Evolutionary conservation across 2,888 invertebrate genomes (phyloP).

Genomic region (Leptinotarsa juncta): DNA sequence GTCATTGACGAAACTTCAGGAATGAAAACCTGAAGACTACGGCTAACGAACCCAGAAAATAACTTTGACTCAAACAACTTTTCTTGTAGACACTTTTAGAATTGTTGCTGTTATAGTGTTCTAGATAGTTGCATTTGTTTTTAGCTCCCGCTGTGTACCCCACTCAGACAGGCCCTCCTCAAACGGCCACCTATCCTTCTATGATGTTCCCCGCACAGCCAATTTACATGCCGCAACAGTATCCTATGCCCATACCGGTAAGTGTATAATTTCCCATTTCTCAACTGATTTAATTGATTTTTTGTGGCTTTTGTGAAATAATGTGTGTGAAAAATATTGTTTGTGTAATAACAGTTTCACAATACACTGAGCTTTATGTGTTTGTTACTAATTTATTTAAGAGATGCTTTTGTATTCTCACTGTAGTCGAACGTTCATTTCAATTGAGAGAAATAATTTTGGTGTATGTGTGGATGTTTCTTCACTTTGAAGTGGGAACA

Average conservation of each 20-base stretch:
- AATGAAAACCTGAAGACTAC: too few species aligned
- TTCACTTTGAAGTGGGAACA: too few species aligned
- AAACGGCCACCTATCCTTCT: constrained; percentile 62
- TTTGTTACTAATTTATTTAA: constrained; percentile 6
- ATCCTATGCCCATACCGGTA: constrained; percentile 66
- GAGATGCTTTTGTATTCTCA: not conserved
- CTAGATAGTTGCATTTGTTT: constrained; percentile 30
- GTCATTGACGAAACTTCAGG: too few species aligned
- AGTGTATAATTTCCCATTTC: constrained; percentile 46
- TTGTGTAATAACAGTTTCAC: not conserved
- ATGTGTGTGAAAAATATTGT: constrained; percentile 9
- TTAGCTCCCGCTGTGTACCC: constrained; percentile 62
- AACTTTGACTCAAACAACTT: too few species aligned
- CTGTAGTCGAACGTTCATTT: not conserved
- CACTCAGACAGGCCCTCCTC: constrained; percentile 62
- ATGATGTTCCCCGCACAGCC: constrained; percentile 65
- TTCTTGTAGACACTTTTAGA: too few species aligned
- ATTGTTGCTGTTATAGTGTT: not conserved
- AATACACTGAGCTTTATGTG: constrained; percentile 6
- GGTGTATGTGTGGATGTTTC: not conserved
- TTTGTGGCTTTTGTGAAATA: constrained; percentile 9
- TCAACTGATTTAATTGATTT: not conserved
- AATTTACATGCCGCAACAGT: constrained; percentile 66
- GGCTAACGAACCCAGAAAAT: too few species aligned
- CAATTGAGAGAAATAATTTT: not conserved